These are phyloP conservation scores for Drosophila arizonae DNA, from an alignment of 1,140 invertebrate species.

Conservation along the genomic window DNA sequence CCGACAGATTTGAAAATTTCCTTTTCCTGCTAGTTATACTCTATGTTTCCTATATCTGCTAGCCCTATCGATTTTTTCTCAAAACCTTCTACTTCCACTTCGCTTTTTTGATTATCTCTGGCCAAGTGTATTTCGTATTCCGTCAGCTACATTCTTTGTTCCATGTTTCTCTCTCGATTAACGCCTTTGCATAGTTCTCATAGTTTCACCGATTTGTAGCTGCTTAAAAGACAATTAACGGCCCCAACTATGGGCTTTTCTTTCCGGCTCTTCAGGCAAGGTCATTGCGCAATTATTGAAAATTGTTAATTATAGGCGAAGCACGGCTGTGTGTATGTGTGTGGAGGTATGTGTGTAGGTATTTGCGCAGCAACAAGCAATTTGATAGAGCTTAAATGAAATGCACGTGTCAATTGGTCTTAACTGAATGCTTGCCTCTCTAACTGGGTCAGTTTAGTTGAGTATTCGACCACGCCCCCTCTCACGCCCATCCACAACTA, in stretches of 20 bases:
- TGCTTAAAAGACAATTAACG: conserved; percentile 73
- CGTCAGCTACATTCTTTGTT: neutral
- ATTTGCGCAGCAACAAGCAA: conserved; percentile 5
- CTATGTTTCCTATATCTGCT: too few species aligned
- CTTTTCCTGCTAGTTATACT: too few species aligned
- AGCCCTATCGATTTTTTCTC: too few species aligned
- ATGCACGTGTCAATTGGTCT: conserved; percentile 29
- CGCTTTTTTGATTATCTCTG: too few species aligned
- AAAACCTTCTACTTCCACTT: too few species aligned
- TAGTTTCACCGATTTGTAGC: conserved; percentile 40
- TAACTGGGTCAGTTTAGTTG: conserved; percentile 41
- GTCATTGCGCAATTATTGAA: conserved; percentile 56
- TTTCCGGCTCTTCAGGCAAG: conserved; percentile 55
- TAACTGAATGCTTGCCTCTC: conserved; percentile 7
- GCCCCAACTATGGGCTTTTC: conserved; percentile 39
- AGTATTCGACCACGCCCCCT: conserved; percentile 29
- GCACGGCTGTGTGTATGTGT: neutral
- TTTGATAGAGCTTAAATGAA: conserved; percentile 28
- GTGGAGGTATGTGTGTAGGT: neutral
- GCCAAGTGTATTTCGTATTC: too few species aligned
- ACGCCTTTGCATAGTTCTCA: conserved; percentile 14
- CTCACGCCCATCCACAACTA: conserved; percentile 30
- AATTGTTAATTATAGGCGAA: conserved; percentile 35
- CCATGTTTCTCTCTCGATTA: neutral
- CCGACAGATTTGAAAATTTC: too few species aligned